These are phyloP conservation scores for Takifugu rubripes DNA, from an alignment of 2,797 vertebrate genomes.

Conservation along the genomic window DNA sequence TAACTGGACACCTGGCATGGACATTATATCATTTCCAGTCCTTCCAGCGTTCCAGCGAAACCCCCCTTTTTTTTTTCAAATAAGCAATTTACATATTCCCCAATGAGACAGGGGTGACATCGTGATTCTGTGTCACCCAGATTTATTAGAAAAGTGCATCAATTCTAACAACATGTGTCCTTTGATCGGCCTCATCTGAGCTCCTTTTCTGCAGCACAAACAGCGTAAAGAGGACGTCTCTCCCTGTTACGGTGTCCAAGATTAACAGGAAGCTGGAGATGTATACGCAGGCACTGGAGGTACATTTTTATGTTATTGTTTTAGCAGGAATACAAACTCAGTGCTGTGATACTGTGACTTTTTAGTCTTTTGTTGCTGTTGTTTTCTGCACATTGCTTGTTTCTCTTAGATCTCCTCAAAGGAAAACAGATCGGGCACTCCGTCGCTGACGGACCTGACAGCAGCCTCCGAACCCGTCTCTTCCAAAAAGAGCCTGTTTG, in stretches of 20 bases:
- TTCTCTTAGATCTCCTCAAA: slow-evolving; percentile 75
- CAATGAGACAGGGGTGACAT: background rate
- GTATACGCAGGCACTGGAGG: slow-evolving; percentile 90
- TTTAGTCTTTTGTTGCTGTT: too few species aligned
- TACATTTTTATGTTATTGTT: slow-evolving; percentile 36
- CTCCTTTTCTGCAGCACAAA: slow-evolving; percentile 61
- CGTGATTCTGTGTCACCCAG: too few species aligned
- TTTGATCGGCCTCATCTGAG: background rate
- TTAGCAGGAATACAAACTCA: background rate
- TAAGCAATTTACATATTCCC: too few species aligned
- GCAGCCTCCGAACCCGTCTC: slow-evolving; percentile 76
- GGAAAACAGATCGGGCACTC: slow-evolving; percentile 65
- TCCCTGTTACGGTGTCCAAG: slow-evolving; percentile 80
- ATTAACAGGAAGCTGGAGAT: slow-evolving; percentile 86
- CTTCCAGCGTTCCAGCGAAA: too few species aligned
- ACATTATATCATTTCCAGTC: too few species aligned
- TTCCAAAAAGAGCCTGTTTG: slow-evolving; percentile 86
- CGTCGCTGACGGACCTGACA: slow-evolving; percentile 75
- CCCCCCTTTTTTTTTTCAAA: too few species aligned
- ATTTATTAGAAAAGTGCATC: too few species aligned
- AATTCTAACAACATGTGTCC: too few species aligned
- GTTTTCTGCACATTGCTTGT: background rate
- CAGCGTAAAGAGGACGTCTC: slow-evolving; percentile 79
- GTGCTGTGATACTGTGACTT: background rate
- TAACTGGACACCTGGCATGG: too few species aligned